Evolutionary conservation across 2,113 vertebrate species (phyloP).

Genomic region (Onychostoma macrolepis): DNA sequence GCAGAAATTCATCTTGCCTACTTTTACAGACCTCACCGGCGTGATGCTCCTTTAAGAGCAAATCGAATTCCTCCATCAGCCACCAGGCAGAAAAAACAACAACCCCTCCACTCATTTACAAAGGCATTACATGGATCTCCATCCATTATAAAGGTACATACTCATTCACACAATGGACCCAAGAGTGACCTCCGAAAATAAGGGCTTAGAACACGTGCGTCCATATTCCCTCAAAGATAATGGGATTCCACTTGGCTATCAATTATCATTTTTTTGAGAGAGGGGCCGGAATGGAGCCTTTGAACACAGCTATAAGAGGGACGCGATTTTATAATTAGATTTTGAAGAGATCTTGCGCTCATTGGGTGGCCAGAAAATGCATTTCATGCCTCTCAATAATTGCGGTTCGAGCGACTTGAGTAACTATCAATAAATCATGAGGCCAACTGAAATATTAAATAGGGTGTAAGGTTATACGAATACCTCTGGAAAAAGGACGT

Average conservation of each 20-base stretch:
- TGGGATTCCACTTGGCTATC: constrained; percentile 62
- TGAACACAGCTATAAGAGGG: constrained; percentile 45
- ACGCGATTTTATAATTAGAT: constrained; percentile 59
- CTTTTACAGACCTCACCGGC: background rate
- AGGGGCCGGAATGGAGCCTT: constrained; percentile 28
- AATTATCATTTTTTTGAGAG: constrained; percentile 55
- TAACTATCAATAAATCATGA: constrained; percentile 54
- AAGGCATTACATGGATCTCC: constrained; percentile 64
- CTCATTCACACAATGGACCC: constrained; percentile 59
- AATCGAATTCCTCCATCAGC: constrained; percentile 41
- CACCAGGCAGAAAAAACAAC: constrained; percentile 52
- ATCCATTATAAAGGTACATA: constrained; percentile 66
- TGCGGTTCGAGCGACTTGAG: constrained; percentile 35
- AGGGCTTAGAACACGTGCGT: constrained; percentile 54
- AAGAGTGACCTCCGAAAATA: constrained; percentile 59
- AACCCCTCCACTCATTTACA: constrained; percentile 61
- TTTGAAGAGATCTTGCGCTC: constrained; percentile 36
- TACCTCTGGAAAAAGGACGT: background rate
- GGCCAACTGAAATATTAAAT: constrained; percentile 43
- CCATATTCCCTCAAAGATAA: constrained; percentile 61
- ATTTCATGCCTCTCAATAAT: constrained; percentile 54
- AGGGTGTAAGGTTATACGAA: constrained; percentile 27
- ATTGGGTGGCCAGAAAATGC: constrained; percentile 37
- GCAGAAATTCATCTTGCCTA: background rate
- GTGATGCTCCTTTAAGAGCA: constrained; percentile 45